phyloP scores from a whole-genome alignment of 1,140 invertebrate species.

The Plutomurus gul region DNA sequence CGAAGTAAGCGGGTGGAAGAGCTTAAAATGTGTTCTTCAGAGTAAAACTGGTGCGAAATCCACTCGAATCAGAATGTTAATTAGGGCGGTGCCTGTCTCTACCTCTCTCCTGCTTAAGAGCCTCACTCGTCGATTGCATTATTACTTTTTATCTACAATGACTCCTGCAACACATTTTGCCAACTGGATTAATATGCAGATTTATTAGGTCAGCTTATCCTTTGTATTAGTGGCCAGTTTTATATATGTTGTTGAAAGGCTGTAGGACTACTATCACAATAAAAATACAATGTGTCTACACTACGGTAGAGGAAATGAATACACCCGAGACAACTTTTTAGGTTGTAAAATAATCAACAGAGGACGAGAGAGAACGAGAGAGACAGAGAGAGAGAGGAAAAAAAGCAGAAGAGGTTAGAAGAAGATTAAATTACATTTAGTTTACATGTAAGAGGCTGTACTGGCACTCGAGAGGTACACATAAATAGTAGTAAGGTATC shows the following conservation, averaged over 20 bases:
- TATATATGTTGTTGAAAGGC: neutral
- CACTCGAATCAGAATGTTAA: constrained; percentile 22
- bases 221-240: neutral
- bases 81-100: constrained; percentile 17
- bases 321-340: constrained; percentile 4
- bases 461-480: too few species aligned
- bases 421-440: neutral
- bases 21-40: constrained; percentile 21
- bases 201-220: constrained; percentile 14
- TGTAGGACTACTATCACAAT: too few species aligned
- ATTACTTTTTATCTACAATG: neutral
- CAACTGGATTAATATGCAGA: constrained; percentile 13
- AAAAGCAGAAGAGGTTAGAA: neutral
- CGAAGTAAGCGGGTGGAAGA: constrained; percentile 19
- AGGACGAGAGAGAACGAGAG: neutral
- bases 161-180: neutral
- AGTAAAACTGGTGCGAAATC: constrained; percentile 8
- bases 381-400: neutral
- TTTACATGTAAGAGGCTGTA: neutral
- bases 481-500: neutral
- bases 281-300: too few species aligned
- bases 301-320: constrained; percentile 16
- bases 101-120: neutral
- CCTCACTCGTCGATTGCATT: neutral
- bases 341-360: constrained; percentile 5